Evolutionary conservation across 35 echinoderm and acorn worm species (phyloP).

Genomic region (Lytechinus pictus): DNA sequence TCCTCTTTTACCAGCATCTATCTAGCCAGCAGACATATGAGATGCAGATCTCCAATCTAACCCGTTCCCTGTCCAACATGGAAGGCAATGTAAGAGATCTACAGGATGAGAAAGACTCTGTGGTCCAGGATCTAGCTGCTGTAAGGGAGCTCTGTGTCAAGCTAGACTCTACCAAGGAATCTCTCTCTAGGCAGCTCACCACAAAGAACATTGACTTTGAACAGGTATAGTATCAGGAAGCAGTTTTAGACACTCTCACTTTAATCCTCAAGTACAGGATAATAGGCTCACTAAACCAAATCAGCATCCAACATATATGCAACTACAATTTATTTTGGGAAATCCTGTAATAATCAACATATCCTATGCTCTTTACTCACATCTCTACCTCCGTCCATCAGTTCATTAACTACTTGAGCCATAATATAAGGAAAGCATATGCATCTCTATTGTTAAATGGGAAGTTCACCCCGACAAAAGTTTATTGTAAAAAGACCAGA

Average conservation of each 20-base stretch:
- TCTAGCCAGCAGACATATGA: slow-evolving; percentile 84
- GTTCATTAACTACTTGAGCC: no score
- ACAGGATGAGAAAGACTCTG: slow-evolving; percentile 89
- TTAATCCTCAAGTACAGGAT: no score
- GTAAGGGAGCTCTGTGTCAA: slow-evolving; percentile 94
- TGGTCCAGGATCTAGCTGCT: slow-evolving; percentile 82
- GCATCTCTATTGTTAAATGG: no score
- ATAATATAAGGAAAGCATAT: no score
- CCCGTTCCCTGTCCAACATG: slow-evolving; percentile 84
- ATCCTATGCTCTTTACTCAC: no score
- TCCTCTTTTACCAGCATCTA: slow-evolving; percentile 59
- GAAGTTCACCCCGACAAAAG: no score
- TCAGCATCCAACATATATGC: no score
- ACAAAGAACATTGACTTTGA: slow-evolving; percentile 85
- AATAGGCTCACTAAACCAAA: no score
- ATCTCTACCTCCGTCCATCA: no score
- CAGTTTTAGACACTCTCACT: neutral
- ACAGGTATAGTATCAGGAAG: slow-evolving; percentile 64
- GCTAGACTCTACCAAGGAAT: slow-evolving; percentile 87
- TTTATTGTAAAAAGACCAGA: no score
- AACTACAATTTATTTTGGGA: no score
- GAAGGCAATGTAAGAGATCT: slow-evolving; percentile 82
- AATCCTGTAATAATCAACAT: no score
- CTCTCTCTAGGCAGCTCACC: slow-evolving; percentile 87
- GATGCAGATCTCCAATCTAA: slow-evolving; percentile 89